Percentiles rank a stretch among this genome's conserved stretches.
These are phyloP conservation scores for Erithacus rubecula DNA, from an alignment of 2,797 vertebrate species.

Conservation along the genomic window DNA sequence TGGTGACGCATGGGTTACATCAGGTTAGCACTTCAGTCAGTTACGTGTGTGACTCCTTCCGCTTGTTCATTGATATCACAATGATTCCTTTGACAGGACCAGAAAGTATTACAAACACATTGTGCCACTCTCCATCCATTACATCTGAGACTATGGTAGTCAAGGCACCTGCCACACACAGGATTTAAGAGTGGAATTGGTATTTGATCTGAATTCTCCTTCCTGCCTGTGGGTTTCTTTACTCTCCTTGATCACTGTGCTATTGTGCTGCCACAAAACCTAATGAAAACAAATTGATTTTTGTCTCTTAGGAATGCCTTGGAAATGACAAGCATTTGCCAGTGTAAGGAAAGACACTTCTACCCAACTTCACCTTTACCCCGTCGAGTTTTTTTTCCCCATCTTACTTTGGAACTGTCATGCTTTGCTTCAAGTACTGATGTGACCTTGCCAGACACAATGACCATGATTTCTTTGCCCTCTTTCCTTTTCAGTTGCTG, in stretches of 20 bases:
- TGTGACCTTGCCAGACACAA: neutral
- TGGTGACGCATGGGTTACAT: neutral
- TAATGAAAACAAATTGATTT: neutral
- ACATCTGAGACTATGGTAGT: neutral
- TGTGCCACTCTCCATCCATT: neutral
- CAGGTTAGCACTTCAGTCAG: neutral
- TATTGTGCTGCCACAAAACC: neutral
- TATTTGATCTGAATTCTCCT: neutral
- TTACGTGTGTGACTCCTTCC: neutral
- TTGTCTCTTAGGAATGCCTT: neutral
- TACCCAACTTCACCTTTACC: neutral
- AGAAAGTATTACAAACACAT: neutral
- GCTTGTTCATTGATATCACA: neutral
- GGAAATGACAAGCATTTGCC: neutral
- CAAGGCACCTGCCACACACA: neutral
- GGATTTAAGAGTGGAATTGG: neutral
- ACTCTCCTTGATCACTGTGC: neutral
- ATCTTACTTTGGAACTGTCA: neutral
- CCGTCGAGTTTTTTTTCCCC: neutral
- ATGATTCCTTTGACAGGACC: neutral
- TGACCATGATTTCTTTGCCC: neutral
- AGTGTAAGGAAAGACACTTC: neutral
- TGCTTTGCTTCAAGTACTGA: neutral
- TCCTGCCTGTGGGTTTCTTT: neutral
- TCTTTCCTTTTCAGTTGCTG: neutral